A percentile compares a stretch with the other conserved stretches of the same genome.
Evolutionary conservation across 1,140 invertebrate genomes (phyloP).

Genomic region (Melitaea cinxia): DNA sequence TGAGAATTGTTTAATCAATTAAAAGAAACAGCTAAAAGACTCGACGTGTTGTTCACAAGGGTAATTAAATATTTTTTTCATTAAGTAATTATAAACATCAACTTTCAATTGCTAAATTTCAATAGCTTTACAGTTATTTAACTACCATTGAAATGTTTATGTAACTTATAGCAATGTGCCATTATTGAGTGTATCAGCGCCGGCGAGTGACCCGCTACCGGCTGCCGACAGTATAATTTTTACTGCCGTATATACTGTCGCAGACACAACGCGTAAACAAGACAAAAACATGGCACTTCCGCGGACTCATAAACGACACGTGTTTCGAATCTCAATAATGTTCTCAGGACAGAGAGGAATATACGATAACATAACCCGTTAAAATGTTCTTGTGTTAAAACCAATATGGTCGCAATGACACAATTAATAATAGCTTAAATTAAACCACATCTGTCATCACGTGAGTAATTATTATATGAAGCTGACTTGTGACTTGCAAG

Average conservation of each 20-base stretch:
- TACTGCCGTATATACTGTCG: conserved; percentile 51
- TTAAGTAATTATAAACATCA: not conserved
- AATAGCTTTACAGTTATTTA: conserved; percentile 6
- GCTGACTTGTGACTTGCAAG: not conserved
- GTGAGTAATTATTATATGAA: not conserved
- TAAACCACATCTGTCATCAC: not conserved
- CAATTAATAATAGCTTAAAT: not conserved
- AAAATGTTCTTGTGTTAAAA: not conserved
- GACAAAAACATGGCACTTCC: conserved; percentile 12
- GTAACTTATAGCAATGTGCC: conserved; percentile 9
- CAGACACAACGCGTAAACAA: conserved; percentile 31
- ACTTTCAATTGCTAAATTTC: no score
- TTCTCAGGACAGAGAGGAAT: not conserved
- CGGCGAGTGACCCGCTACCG: conserved; percentile 52
- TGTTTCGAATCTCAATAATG: conserved; percentile 26
- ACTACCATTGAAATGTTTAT: conserved; percentile 14
- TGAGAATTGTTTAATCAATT: no score
- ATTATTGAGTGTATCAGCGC: conserved; percentile 33
- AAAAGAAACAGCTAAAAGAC: no score
- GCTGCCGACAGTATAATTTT: conserved; percentile 60
- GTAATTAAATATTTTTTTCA: not conserved
- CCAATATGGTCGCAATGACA: not conserved
- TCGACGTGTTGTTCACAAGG: no score
- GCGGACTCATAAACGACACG: conserved; percentile 12
- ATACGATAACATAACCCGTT: not conserved